phyloP scores from a whole-genome alignment of 1,140 invertebrate species.

The Spodoptera litura region DNA sequence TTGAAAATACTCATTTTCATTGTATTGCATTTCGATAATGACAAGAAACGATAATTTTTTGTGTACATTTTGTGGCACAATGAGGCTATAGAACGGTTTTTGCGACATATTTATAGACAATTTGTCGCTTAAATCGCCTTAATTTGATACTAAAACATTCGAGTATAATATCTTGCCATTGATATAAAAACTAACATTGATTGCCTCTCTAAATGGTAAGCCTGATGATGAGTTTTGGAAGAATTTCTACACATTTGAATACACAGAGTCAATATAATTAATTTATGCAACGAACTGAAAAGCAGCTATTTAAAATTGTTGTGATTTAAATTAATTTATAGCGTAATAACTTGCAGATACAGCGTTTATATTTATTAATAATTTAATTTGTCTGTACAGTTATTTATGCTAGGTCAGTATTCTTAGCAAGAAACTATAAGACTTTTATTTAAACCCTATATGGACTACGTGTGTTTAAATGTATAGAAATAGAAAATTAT shows the following conservation, averaged over 20 bases:
- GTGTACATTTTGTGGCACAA: conserved; percentile 17
- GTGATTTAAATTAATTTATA: conserved; percentile 2
- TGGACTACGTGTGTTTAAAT: background rate
- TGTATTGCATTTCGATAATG: conserved; percentile 44
- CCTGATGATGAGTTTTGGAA: conserved; percentile 6
- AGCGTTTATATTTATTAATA: conserved; percentile 30
- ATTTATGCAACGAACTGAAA: background rate
- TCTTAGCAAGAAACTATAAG: background rate
- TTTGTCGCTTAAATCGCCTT: background rate
- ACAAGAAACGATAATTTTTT: conserved; percentile 38
- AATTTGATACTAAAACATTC: conserved; percentile 17
- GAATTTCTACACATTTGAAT: background rate
- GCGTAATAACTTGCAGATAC: conserved; percentile 3
- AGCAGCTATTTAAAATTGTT: conserved; percentile 19
- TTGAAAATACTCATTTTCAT: conserved; percentile 51
- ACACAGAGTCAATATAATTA: background rate
- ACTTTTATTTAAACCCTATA: background rate
- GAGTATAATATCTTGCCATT: conserved; percentile 35
- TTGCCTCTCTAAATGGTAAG: conserved; percentile 36
- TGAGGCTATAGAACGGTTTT: conserved; percentile 21
- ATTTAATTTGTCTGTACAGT: conserved; percentile 13
- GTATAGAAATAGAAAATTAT: background rate
- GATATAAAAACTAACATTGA: conserved; percentile 34
- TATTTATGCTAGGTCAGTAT: conserved; percentile 19
- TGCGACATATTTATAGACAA: background rate